Evolutionary conservation across 2,797 vertebrate genomes (phyloP).

Genomic region (Microctenopoma steveboyesi): DNA sequence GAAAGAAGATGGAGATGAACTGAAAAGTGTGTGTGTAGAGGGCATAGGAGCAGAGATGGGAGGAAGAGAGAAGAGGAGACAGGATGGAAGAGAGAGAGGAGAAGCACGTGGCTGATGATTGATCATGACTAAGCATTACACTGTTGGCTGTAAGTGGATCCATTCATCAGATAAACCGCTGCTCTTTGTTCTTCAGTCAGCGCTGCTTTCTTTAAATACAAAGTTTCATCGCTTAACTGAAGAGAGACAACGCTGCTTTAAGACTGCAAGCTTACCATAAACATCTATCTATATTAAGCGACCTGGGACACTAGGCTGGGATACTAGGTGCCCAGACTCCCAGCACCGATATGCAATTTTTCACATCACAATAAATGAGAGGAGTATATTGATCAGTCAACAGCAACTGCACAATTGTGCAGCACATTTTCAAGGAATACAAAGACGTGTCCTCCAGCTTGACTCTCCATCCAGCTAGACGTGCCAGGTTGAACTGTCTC

Average conservation of each 20-base stretch:
- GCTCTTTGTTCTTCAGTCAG: slow-evolving; percentile 43
- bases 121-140: slow-evolving; percentile 68
- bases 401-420: too few species aligned
- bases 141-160: slow-evolving; percentile 55
- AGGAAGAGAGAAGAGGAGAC: neutral
- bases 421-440: too few species aligned
- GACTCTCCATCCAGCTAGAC: too few species aligned
- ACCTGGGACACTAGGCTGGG: too few species aligned
- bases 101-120: slow-evolving; percentile 36
- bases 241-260: slow-evolving; percentile 8
- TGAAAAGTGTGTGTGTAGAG: neutral
- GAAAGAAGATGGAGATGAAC: neutral
- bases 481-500: too few species aligned
- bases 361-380: slow-evolving; percentile 19
- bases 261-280: slow-evolving; percentile 25
- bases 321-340: neutral
- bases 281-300: slow-evolving; percentile 16
- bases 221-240: slow-evolving; percentile 36
- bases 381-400: neutral
- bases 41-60: neutral
- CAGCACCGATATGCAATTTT: slow-evolving; percentile 20
- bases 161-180: slow-evolving; percentile 64
- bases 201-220: slow-evolving; percentile 21
- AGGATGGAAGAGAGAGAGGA: slow-evolving; percentile 6
- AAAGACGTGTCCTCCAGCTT: too few species aligned